A percentile compares a stretch with the other conserved stretches of the same genome.
phyloP scores from a whole-genome alignment of 2,113 vertebrate genomes.

The Halichoerus grypus region DNA sequence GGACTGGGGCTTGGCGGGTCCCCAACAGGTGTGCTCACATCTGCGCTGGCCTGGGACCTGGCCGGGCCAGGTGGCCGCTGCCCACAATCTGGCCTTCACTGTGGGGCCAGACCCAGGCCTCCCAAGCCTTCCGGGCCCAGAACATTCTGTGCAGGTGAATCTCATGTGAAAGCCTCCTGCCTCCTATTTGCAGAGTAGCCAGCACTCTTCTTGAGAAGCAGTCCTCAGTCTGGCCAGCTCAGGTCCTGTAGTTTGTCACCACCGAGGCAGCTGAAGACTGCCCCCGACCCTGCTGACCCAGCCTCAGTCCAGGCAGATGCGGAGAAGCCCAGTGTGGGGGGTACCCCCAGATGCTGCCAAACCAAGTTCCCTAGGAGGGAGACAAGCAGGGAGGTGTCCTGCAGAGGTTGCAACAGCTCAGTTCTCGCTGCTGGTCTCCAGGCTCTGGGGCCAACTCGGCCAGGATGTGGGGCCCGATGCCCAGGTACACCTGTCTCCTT shows the following conservation, averaged over 20 bases:
- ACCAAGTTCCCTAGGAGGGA: background rate
- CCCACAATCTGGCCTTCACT: background rate
- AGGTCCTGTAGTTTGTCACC: background rate
- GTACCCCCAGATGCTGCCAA: fast-evolving
- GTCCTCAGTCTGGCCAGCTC: too few relatives aligned
- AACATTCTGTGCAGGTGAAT: background rate
- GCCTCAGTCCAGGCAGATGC: background rate
- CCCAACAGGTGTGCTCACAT: background rate
- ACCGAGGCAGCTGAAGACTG: background rate
- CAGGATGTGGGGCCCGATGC: fast-evolving
- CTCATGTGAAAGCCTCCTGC: background rate
- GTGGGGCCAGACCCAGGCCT: too few relatives aligned
- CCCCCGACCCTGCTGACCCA: background rate
- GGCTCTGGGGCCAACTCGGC: background rate
- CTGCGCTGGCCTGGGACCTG: background rate
- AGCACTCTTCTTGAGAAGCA: background rate
- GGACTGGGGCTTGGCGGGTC: background rate
- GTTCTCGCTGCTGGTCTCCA: background rate
- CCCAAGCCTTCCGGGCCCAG: background rate
- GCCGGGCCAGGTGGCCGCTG: background rate
- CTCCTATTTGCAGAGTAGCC: background rate
- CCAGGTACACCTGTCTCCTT: background rate
- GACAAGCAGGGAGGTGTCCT: background rate
- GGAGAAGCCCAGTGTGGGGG: too few relatives aligned
- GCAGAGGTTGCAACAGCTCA: too few relatives aligned